phyloP scores from a whole-genome alignment of 2,113 vertebrate genomes.

The Hystrix cristata region DNA sequence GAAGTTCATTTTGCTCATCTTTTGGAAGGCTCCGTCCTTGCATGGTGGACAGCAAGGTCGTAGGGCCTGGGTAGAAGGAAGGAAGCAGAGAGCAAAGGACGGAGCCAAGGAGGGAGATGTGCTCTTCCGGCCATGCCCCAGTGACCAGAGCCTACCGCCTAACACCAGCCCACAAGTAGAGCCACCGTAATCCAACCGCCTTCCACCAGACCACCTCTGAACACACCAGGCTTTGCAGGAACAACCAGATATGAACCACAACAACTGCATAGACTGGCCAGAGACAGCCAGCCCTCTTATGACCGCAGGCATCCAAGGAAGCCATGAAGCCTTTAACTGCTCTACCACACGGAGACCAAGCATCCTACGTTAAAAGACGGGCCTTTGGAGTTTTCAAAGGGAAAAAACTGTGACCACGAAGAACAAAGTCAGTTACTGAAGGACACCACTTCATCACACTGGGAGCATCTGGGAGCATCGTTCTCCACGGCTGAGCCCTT shows the following conservation, averaged over 20 bases:
- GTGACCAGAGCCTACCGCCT: not conserved
- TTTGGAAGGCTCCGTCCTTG: not conserved
- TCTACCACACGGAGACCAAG: not conserved
- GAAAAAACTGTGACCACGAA: not conserved
- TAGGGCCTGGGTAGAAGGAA: not conserved
- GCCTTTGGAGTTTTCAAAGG: not conserved
- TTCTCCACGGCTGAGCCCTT: not conserved
- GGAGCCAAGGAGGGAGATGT: not conserved
- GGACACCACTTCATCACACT: not conserved
- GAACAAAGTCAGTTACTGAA: not conserved
- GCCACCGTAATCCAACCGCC: too few species aligned
- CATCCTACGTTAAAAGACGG: not conserved
- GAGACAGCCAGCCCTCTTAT: not conserved
- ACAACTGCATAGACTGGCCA: not conserved
- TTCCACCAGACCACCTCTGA: not conserved
- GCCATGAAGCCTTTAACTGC: not conserved
- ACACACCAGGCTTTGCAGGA: not conserved
- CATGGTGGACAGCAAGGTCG: not conserved
- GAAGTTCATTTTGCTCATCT: not conserved
- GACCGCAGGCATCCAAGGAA: accelerated
- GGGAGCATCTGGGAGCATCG: not conserved
- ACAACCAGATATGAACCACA: not conserved
- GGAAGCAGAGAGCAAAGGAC: not conserved
- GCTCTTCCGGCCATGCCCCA: not conserved
- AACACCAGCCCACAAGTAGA: not conserved